A percentile compares a stretch with the other conserved stretches of the same genome.
Conservation (phyloP, 2,888 invertebrate species). For the Tenthredo distinguenda region DNA sequence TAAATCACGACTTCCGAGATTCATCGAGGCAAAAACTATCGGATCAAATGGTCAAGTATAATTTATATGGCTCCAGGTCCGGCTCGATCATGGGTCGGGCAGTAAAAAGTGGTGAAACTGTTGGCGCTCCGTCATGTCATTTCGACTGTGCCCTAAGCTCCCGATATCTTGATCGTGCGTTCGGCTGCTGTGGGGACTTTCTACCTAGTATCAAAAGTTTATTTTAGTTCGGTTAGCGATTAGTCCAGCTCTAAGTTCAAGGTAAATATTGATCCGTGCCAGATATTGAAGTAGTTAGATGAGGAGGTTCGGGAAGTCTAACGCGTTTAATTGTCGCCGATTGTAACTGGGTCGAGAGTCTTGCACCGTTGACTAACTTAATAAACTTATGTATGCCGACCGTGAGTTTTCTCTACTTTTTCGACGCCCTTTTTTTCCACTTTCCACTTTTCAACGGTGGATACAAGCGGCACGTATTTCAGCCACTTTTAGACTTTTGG, state of each 20-base stretch:
- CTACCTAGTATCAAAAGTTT: constrained; percentile 2
- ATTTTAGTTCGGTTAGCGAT: constrained; percentile 19
- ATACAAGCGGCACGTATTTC: constrained; percentile 11
- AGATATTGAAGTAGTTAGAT: constrained; percentile 8
- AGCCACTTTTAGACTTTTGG: constrained; percentile 20
- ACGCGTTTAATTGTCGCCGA: constrained; percentile 35
- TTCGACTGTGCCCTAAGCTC: neutral
- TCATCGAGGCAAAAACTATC: neutral
- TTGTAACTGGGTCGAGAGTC: constrained; percentile 39
- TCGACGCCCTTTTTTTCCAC: neutral
- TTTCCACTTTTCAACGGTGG: neutral
- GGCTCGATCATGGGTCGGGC: neutral
- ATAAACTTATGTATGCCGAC: neutral
- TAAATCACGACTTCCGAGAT: neutral
- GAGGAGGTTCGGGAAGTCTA: neutral
- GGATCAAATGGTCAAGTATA: neutral
- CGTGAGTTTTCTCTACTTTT: neutral
- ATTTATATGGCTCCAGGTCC: neutral
- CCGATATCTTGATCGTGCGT: neutral
- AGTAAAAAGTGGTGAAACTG: constrained; percentile 15
- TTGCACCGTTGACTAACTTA: constrained; percentile 4
- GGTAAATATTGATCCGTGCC: constrained; percentile 34
- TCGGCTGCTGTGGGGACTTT: neutral
- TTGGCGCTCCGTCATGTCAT: constrained; percentile 17
- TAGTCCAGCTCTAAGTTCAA: constrained; percentile 30